These are phyloP conservation scores for Labia minor DNA, from an alignment of 2,888 invertebrate species.

Conservation along the genomic window DNA sequence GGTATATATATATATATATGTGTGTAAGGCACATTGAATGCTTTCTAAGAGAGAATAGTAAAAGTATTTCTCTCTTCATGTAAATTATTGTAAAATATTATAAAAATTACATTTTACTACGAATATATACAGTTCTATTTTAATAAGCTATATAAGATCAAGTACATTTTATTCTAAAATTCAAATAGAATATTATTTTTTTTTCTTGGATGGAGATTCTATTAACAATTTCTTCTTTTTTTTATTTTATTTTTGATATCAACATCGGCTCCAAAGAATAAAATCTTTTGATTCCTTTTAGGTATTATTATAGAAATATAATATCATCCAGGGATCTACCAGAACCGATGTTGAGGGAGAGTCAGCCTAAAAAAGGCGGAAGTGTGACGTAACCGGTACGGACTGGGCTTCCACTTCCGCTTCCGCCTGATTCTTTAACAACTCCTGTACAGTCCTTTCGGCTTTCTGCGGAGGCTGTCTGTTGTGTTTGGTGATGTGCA, in stretches of 20 bases:
- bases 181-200: neutral
- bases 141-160: neutral
- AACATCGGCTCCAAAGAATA: neutral
- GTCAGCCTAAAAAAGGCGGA: constrained; percentile 48
- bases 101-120: neutral
- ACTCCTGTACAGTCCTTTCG: neutral
- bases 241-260: neutral
- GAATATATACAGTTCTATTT: neutral
- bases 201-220: neutral
- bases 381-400: constrained; percentile 48
- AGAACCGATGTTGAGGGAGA: constrained; percentile 21
- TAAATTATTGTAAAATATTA: neutral
- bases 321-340: constrained; percentile 20
- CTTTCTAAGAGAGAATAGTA: neutral
- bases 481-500: constrained; percentile 19
- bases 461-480: neutral
- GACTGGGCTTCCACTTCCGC: neutral
- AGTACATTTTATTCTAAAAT: neutral
- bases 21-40: constrained; percentile 4
- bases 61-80: neutral
- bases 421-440: neutral
- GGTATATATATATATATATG: too few species aligned
- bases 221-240: too few species aligned
- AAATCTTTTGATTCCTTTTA: neutral
- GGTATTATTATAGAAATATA: constrained; percentile 18